Base-by-base conservation (phyloP, 2,888 invertebrate species). In the Brachyptera putata region DNA sequence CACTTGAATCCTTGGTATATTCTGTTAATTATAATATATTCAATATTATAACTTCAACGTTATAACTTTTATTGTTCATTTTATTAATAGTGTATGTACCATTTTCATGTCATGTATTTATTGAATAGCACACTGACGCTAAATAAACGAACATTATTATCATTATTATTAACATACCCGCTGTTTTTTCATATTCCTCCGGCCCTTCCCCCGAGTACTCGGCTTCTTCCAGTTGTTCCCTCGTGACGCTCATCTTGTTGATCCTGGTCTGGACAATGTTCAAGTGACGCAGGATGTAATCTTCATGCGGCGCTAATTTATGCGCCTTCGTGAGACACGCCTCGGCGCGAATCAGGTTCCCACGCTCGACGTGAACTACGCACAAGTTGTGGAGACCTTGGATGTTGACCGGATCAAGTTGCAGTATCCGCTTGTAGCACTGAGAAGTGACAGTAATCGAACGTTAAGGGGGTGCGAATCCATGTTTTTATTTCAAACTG, bases 301-400 rank as follows among this genome's bases (percentile, higher is more conserved):
- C 91, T 74, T 96, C 96, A 62, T 84, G 81, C 0, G 96, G 96
- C 0, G 95, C 94, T 22, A 95, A 77, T 4, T 80, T 78, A 57
- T 89, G 87, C 1, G 93, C 94, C 53, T 86, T 82, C 53, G 86
- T 81, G 16, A 97, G 81, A 72, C 97, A 97, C 56, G 85, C 81
- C 67, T 91, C 91, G 0, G 96, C 97, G 57, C 84, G 79, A n/a
- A 84, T 80, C 25, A 97, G 79, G 69, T 89, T 86, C 9, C 95
- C 95, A 36, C 91, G 82, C 74, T 97, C 96, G 4, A 97, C 95
- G 68, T 90, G 90, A 0, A 97, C 95, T 5, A 97, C 97, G 76
- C 97, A 97, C 22, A 97, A 80, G 76, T 97, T 97, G 79, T 97
- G 97, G 43, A 92, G 79, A 0, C 95, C 96, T 77, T 96, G 96